Base-by-base conservation (phyloP, 2,888 invertebrate genomes). In the Rhamphomyia laevipes region DNA sequence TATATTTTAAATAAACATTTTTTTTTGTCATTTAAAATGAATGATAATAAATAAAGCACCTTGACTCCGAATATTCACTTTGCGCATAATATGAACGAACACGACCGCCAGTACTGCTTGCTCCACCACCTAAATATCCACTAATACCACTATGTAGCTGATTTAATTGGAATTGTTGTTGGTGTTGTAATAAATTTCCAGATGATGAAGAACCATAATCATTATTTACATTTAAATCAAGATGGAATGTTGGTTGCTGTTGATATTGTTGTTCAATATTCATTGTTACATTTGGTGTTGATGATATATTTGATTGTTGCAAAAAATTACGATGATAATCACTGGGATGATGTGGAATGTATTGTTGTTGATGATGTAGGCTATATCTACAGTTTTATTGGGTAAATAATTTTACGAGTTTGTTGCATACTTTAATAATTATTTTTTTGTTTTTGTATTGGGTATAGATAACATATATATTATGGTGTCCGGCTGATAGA, bases 251-350 rank as follows among this genome's bases (percentile, higher is more conserved):
- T 27, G 23, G 23, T 4, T 57, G 53, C 54, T 59, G 57, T 49
- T 62, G 55, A n/a, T n/a, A n/a, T 44, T 59, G 59, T 30, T 56
- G 58, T 31, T 60, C 54, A 17, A 51, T 51, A 15, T 52, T 52
- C 49, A 54, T 45, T 11, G 54, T 48, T 13, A 33, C 27, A 33
- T 51, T 47, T 44, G 52, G 45, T 23, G 49, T 54, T 15, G 46
- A 49, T 40, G 43, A 21, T 33, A 49, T 18, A 15, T 48, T 13
- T 21, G 27, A 48, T 46, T 49, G 27, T 40, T 60, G 58, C 49
- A 57, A 57, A 57, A 60, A 61, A 58, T 65, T 66, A 48, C 66
- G 64, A 63, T 67, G 68, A 56, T 64, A 64, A 59, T 69, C 67
- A 61, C 63, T 68, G 56, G 65, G 61, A 62, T 35, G 35, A 35